Evolutionary conservation across 2,113 vertebrate species (phyloP).

Genomic region (Ophthalmotilapia sp.): DNA sequence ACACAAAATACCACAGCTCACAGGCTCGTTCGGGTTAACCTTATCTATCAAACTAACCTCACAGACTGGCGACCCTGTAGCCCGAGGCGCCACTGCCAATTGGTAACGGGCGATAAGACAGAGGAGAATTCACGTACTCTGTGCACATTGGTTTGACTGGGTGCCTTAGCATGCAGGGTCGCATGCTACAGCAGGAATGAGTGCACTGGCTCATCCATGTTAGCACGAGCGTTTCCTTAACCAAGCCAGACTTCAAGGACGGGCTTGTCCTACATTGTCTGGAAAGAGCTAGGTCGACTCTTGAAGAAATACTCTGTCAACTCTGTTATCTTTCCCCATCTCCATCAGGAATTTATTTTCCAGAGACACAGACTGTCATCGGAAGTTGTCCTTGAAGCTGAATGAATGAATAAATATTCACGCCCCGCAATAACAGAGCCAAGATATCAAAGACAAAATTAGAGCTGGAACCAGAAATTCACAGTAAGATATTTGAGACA

Average conservation of each 20-base stretch:
- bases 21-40: not conserved
- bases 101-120: not conserved
- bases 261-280: slow-evolving; percentile 30
- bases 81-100: slow-evolving; percentile 2
- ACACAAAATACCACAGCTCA: not conserved
- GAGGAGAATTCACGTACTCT: not conserved
- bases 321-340: not conserved
- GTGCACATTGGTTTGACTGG: slow-evolving; percentile 50
- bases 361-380: not conserved
- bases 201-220: slow-evolving; percentile 39
- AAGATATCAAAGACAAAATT: not conserved
- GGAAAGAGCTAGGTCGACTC: not conserved
- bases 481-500: not conserved
- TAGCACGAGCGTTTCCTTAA: slow-evolving; percentile 4
- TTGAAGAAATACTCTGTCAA: not conserved
- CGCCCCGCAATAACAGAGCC: not conserved
- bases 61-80: not conserved
- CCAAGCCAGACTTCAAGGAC: slow-evolving; percentile 19
- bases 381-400: not conserved
- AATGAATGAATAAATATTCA: not conserved
- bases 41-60: slow-evolving; percentile 5
- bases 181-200: not conserved
- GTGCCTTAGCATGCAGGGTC: not conserved
- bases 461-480: not conserved
- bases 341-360: not conserved